Conservation (phyloP, 2,888 invertebrate species). For the Conomelus anceps region DNA sequence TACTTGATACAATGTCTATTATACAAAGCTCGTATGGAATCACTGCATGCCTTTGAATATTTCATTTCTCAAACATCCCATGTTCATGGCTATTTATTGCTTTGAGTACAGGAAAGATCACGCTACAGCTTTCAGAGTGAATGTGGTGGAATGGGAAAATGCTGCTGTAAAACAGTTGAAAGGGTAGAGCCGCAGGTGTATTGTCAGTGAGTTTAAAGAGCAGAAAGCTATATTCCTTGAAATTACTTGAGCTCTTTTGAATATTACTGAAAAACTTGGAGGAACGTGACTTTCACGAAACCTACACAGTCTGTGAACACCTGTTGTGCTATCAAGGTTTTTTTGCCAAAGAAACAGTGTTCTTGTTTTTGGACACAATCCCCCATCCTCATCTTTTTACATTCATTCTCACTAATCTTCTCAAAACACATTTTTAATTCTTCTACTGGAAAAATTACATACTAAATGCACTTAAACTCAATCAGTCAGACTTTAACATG, state of each 20-base stretch:
- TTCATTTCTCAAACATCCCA: not conserved
- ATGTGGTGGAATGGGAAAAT: not conserved
- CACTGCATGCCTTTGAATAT: not conserved
- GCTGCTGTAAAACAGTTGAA: not conserved
- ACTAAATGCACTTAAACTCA: too few relatives aligned
- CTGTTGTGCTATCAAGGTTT: not conserved
- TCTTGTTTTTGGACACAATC: not conserved
- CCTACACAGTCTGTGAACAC: not conserved
- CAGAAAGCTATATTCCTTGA: not conserved
- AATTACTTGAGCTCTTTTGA: not conserved
- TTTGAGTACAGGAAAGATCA: not conserved
- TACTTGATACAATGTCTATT: not conserved
- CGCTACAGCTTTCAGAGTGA: not conserved
- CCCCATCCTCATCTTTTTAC: too few relatives aligned
- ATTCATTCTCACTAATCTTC: too few relatives aligned
- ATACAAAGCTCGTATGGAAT: too few relatives aligned
- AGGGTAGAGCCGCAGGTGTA: not conserved
- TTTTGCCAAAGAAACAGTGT: not conserved
- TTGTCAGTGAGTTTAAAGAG: not conserved
- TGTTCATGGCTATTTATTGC: not conserved
- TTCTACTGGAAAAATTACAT: too few relatives aligned
- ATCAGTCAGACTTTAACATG: too few relatives aligned
- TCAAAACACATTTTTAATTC: not conserved
- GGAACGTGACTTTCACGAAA: not conserved
- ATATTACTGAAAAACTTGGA: not conserved